Evolutionary conservation across 1,140 invertebrate genomes (phyloP), one percentile per base, ranked within the genome.

Genomic region (Musca domestica): DNA sequence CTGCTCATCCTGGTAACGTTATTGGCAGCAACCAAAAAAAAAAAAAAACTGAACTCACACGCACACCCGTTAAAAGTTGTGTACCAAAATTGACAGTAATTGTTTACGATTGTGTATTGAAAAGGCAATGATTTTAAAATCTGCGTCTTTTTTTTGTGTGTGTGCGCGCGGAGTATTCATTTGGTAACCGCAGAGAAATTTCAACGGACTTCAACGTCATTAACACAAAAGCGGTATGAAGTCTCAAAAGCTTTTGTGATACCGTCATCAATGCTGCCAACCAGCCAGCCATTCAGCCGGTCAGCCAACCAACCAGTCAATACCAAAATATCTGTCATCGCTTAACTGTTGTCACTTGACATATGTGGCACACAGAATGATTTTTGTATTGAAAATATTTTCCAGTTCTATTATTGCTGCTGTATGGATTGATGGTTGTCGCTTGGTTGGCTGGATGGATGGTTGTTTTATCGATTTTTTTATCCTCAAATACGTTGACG

Each of bases 91-190:
- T 61, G 56, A 61, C 56, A 61, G 56, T 61, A 61, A 61, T 61
- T 61, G 56, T 61, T 61, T 61, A 61, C 56, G 56, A 61, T 27
- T 61, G 48, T 61, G 56, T 61, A 61, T 61, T 61, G 56, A 61
- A 61, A 41, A 61, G 30, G 27, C 27, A 41, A 19, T 61, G 56
- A 58, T 61, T 61, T 61, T 30, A 58, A 14, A 58, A 30, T 61
- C 34, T 41, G 34, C 12, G 34, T 41, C 34, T 61, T 61, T 19
- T 51, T 51, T 34, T 56, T 25, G 54, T 58, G 25, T 17, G 25
- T n/a, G 23, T 17, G 3, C 12, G 10, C 15, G 14, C 27, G 52
- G 23, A 41, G 34, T 41, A 10, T 41, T 41, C 34, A 41, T 41
- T 41, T 41, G 34, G 34, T 41, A 41, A 41, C 34, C 34, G 34